Evolutionary conservation across 2,113 vertebrate genomes (phyloP).

Genomic region (Glaucomys volans): DNA sequence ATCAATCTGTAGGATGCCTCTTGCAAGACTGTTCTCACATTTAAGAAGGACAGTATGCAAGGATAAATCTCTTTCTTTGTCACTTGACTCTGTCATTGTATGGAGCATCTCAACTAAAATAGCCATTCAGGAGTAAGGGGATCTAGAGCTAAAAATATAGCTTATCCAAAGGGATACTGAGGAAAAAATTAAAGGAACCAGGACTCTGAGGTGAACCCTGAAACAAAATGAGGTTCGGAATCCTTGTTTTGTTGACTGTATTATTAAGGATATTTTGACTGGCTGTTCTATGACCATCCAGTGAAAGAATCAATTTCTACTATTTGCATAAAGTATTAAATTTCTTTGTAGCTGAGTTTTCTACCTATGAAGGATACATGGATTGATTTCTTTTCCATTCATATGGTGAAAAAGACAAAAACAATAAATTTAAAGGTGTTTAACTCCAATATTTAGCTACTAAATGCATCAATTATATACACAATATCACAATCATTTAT

Average conservation of each 20-base stretch:
- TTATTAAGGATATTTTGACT: too few species aligned
- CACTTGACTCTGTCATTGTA: too few species aligned
- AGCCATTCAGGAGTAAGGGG: not conserved
- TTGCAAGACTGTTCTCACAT: not conserved
- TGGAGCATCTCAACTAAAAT: not conserved
- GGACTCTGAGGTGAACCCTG: too few species aligned
- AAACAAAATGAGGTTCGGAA: not conserved
- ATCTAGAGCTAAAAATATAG: not conserved
- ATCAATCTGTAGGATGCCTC: not conserved
- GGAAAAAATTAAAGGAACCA: not conserved
- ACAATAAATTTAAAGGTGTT: not conserved
- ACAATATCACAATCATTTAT: not conserved
- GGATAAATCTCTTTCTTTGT: not conserved
- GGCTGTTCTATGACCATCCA: not conserved
- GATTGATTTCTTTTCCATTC: not conserved
- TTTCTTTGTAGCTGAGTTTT: not conserved
- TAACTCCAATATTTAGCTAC: not conserved
- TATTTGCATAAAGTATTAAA: not conserved
- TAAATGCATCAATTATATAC: too few species aligned
- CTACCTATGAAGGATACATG: not conserved
- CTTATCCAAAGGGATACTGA: not conserved
- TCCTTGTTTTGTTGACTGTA: not conserved
- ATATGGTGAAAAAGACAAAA: conserved; percentile 15
- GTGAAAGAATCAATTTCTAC: not conserved
- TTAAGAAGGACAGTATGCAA: not conserved